Evolutionary conservation across 1,140 invertebrate genomes (phyloP), one percentile per base, ranked within the genome.

Genomic region (Formica exsecta): DNA sequence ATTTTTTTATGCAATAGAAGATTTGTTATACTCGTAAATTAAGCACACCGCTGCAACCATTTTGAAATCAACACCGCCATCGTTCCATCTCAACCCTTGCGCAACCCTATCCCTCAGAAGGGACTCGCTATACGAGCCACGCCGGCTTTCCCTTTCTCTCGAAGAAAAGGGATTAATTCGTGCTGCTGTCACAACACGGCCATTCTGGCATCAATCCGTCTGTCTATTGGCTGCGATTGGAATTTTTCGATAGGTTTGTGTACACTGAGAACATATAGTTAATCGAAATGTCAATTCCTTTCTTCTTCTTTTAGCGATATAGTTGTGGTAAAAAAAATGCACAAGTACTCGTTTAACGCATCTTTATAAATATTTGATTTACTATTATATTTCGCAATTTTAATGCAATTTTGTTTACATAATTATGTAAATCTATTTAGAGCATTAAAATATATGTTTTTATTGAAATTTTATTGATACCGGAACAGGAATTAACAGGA

Each of bases 41-140:
- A 19, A 57, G 29, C 13, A 25, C 36, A 19, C 22, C 4, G 32
- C 25, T 22, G 68, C 25, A 83, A 75, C 93, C 93, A 94, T 94
- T 93, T 93, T 94, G 89, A 83, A 91, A 92, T 36, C 59, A 38
- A 65, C 57, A 89, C 54, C 91, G 91, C 92, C 91, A 92, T 93
- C 66, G 66, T 66, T 62, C 29, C 59, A 32, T 62, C 64, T 91
- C 74, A 86, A 90, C 87, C 90, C 89, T 93, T 90, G 86, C 89
- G 86, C 88, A 93, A 93, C 91, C 87, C 89, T 92, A 92, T 91
- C 89, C 91, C 79, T 89, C 75, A n/a, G 5, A 73, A 87, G 81
- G 85, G 86, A 66, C 77, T 86, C 77, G 64, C 32, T 29, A 85
- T 85, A 87, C 79, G 85, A 80, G 75, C 2, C 48, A 87, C 68